phyloP scores from a whole-genome alignment of 1,140 invertebrate species.

The Cyclina sinensis region DNA sequence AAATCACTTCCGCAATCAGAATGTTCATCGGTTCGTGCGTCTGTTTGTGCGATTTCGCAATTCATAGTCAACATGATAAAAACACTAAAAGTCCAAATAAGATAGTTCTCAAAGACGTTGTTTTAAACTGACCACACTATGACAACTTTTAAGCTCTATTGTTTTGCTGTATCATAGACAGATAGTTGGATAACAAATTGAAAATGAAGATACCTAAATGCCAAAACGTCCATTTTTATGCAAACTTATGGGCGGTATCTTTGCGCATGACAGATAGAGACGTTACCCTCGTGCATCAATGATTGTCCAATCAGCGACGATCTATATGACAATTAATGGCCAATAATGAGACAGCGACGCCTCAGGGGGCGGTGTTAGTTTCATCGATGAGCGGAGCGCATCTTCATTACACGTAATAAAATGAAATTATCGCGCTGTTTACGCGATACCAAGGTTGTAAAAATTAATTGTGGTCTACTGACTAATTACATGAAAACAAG shows the following conservation, averaged over 20 bases:
- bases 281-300: conserved; percentile 47
- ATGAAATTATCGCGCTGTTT: conserved; percentile 22
- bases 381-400: conserved; percentile 57
- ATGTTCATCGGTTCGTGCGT: conserved; percentile 30
- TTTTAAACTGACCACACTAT: background rate
- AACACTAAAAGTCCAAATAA: background rate
- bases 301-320: conserved; percentile 49
- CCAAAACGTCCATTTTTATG: conserved; percentile 55
- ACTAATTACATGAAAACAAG: conserved; percentile 41
- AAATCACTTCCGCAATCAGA: conserved; percentile 60
- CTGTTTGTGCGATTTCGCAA: conserved; percentile 12
- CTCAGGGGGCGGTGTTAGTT: conserved; percentile 57
- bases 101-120: background rate
- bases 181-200: background rate
- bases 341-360: conserved; percentile 30
- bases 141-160: background rate
- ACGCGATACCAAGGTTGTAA: conserved; percentile 4
- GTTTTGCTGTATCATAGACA: background rate
- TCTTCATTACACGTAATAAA: conserved; percentile 53
- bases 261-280: conserved; percentile 22
- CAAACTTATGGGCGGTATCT: conserved; percentile 50
- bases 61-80: conserved; percentile 58
- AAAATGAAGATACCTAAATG: conserved; percentile 7
- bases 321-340: conserved; percentile 33
- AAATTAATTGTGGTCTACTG: conserved; percentile 21